phyloP scores from a whole-genome alignment of 2,113 vertebrate genomes.

The Phalacrocorax carbo region DNA sequence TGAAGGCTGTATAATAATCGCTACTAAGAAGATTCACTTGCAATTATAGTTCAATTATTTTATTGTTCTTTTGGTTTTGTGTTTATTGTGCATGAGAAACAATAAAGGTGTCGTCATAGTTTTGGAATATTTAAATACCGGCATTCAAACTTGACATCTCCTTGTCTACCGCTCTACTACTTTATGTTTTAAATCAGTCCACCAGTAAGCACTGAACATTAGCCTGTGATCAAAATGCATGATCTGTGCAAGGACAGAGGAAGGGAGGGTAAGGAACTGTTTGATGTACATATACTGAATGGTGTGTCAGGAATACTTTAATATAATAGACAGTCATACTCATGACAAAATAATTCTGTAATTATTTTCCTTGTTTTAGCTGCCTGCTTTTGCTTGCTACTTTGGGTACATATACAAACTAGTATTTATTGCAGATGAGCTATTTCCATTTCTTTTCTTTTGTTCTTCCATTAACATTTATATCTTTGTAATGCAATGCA shows the following conservation, averaged over 20 bases:
- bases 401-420: background rate
- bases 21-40: background rate
- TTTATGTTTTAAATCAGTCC: background rate
- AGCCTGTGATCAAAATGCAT: background rate
- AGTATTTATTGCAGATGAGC: background rate
- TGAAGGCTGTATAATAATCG: background rate
- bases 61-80: background rate
- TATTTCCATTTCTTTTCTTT: background rate
- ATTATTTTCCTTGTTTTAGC: background rate
- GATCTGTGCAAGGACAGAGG: background rate
- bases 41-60: background rate
- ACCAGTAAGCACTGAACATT: accelerated
- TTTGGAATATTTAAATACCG: background rate
- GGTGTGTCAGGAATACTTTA: background rate
- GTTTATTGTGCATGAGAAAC: background rate
- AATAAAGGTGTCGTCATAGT: background rate
- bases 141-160: background rate
- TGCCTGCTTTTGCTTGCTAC: background rate
- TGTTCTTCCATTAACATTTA: background rate
- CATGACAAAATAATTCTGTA: background rate
- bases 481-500: background rate
- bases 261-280: background rate
- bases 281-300: background rate
- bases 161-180: background rate
- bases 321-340: background rate